phyloP scores from a whole-genome alignment of 2,113 vertebrate genomes.

The Tenrec ecaudatus region DNA sequence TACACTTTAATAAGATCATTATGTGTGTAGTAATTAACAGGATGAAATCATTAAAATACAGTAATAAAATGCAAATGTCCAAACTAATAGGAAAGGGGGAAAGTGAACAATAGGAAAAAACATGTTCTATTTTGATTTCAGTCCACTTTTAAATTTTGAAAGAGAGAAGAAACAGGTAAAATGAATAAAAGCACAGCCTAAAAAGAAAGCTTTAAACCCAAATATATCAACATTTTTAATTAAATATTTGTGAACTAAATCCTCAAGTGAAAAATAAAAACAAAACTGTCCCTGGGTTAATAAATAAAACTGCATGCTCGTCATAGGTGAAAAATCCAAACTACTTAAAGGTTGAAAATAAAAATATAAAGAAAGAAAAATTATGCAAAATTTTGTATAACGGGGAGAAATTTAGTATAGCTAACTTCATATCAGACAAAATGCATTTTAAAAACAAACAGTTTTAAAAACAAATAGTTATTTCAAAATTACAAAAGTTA shows the following conservation, averaged over 20 bases:
- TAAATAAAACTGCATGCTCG: background rate
- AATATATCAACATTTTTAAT: slow-evolving; percentile 41
- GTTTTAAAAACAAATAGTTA: too few relatives aligned
- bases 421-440: background rate
- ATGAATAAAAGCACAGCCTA: slow-evolving; percentile 44
- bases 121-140: background rate
- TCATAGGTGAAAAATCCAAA: slow-evolving; percentile 40
- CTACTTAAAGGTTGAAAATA: background rate
- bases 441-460: slow-evolving; percentile 27
- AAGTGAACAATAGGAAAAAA: background rate
- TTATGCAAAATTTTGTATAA: background rate
- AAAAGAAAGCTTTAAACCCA: slow-evolving; percentile 14
- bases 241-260: slow-evolving; percentile 17
- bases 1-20: slow-evolving; percentile 7
- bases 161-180: background rate
- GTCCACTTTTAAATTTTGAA: background rate
- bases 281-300: background rate
- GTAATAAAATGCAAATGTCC: slow-evolving; percentile 12
- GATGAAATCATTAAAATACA: slow-evolving; percentile 27
- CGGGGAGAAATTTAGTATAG: background rate
- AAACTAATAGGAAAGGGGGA: background rate
- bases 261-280: background rate
- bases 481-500: too few relatives aligned
- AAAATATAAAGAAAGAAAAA: slow-evolving; percentile 4
- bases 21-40: background rate